Evolutionary conservation across 2,888 invertebrate genomes (phyloP).

Genomic region (Isoperla grammatica): DNA sequence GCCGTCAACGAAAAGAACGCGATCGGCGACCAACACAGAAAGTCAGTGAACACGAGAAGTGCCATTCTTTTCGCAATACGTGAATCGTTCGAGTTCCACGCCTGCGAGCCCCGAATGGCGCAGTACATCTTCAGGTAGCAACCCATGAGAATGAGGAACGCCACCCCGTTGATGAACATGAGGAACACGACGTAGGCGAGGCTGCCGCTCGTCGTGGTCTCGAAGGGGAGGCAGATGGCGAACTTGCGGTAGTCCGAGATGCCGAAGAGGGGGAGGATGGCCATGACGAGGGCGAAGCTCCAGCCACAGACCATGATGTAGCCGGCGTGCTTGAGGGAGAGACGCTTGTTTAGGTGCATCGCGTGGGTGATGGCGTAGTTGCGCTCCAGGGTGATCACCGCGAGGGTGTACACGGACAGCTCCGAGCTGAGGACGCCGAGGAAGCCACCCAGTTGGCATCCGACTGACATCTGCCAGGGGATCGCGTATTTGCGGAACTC

Average conservation of each 20-base stretch:
- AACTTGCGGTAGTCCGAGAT: constrained; percentile 94
- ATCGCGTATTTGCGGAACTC: constrained; percentile 96
- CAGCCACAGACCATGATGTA: constrained; percentile 92
- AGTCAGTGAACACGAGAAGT: constrained; percentile 92
- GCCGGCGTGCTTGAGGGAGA: constrained; percentile 86
- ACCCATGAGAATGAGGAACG: constrained; percentile 90
- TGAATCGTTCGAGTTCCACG: constrained; percentile 97
- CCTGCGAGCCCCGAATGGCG: constrained; percentile 92
- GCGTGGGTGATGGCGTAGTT: constrained; percentile 98
- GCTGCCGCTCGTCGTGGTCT: constrained; percentile 72
- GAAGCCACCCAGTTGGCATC: constrained; percentile 92
- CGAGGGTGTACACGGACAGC: constrained; percentile 90
- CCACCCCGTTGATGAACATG: constrained; percentile 87
- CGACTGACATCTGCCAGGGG: constrained; percentile 93
- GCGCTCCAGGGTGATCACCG: constrained; percentile 91
- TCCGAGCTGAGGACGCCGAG: constrained; percentile 91
- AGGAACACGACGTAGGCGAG: constrained; percentile 85
- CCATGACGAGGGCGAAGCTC: constrained; percentile 82
- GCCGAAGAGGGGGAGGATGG: constrained; percentile 81
- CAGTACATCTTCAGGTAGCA: constrained; percentile 98
- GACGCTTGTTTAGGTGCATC: constrained; percentile 88
- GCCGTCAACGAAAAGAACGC: constrained; percentile 93
- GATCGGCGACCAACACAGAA: constrained; percentile 97
- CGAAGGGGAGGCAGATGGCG: constrained; percentile 94
- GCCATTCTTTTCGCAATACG: constrained; percentile 96